Base-by-base conservation (phyloP, 2,888 invertebrate species). In the Aphidius colemani region DNA sequence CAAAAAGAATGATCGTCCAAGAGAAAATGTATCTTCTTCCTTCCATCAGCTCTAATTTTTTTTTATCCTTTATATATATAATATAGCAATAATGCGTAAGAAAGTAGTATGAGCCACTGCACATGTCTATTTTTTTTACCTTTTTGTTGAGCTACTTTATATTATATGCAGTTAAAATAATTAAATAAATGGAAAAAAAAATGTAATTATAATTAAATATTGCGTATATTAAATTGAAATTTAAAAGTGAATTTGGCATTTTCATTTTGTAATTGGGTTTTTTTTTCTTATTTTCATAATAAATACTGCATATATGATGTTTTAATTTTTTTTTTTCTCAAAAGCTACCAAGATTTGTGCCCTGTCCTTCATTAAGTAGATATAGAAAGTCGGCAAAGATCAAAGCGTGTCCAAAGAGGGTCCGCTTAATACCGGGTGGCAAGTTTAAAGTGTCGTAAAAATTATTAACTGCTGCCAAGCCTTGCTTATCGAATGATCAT, bases 361-460 rank as follows among this genome's bases (percentile, higher is more conserved):
- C 59, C 64, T 66, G 67, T 72, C 72, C 72, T 73, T 75, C 74
- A 76, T 75, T 75, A 78, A 76, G 77, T 70, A 74, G 74, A 74
- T 75, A 74, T 75, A 73, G 74, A 71, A 67, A 72, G 78, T 75
- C 78, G 78, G 78, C 75, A 53, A 78, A 78, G 77, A 78, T 78
- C 78, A 78, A 78, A 78, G 77, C 74, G 67, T 69, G 70, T 73
- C 75, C 76, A 74, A 72, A 70, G 72, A 73, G 72, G 75, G 75
- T 74, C 74, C 77, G 76, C 77, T 78, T 78, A 78, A 78, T 78
- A 78, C 78, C 77, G 78, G 77, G 78, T 78, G 78, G 78, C 77
- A 77, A 78, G 78, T 74, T 75, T 76, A 78, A 76, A 78, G 75
- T 78, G 78, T 78, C 76, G 77, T 78, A 76, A 78, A 77, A 77